phyloP scores from a whole-genome alignment of 2,113 vertebrate species.

The Salminus brasiliensis region DNA sequence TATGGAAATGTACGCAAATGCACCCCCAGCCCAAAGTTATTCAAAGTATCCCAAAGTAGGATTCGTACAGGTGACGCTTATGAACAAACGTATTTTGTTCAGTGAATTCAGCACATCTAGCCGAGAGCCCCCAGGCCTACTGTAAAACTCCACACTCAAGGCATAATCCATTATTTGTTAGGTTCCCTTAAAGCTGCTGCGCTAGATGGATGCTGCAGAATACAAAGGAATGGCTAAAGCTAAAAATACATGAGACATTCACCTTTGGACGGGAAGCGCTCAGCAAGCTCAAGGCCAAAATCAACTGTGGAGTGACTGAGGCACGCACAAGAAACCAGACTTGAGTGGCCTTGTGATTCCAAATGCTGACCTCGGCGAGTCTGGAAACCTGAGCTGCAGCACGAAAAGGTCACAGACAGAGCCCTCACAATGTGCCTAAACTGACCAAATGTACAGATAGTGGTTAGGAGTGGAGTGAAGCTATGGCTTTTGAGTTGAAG shows the following conservation, averaged over 20 bases:
- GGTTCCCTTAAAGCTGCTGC: background rate
- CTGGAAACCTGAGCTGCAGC: background rate
- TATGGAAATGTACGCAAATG: conserved; percentile 10
- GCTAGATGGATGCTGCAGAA: too few species aligned
- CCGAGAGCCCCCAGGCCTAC: background rate
- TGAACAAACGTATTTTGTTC: background rate
- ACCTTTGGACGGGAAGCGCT: too few species aligned
- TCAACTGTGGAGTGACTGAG: too few species aligned
- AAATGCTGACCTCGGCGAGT: conserved; percentile 6
- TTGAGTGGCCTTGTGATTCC: too few species aligned
- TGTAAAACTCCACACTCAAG: background rate
- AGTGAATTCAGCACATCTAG: background rate
- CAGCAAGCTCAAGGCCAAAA: too few species aligned
- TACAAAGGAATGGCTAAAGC: too few species aligned
- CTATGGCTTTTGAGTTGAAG: too few species aligned
- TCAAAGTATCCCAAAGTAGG: background rate
- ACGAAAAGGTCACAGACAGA: background rate
- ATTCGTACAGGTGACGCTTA: background rate
- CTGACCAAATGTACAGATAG: too few species aligned
- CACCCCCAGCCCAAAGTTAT: background rate
- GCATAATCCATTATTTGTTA: background rate
- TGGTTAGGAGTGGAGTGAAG: too few species aligned
- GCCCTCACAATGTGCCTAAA: too few species aligned
- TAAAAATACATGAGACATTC: too few species aligned
- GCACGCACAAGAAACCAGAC: background rate